Evolutionary conservation across 2,888 invertebrate genomes (phyloP).

Genomic region (Archips crataeganus): DNA sequence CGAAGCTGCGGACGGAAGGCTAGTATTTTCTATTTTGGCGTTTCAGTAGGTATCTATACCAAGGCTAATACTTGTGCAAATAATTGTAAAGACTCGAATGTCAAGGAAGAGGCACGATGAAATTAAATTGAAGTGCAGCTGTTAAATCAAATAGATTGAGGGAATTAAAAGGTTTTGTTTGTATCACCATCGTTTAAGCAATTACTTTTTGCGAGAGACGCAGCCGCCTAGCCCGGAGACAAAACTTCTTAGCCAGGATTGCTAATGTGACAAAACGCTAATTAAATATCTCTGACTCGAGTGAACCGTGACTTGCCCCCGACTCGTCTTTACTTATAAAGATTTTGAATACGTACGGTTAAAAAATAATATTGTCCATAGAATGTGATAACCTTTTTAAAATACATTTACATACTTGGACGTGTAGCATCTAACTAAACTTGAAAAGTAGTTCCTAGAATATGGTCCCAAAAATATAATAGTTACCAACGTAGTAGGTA

Average conservation of each 20-base stretch:
- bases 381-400: neutral
- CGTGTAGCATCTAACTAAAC: neutral
- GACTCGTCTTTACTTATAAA: neutral
- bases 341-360: neutral
- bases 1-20: no score
- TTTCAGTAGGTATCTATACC: neutral
- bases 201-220: conserved; percentile 57
- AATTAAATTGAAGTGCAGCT: conserved; percentile 33
- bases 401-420: no score
- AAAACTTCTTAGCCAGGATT: conserved; percentile 52
- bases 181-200: conserved; percentile 54
- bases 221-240: conserved; percentile 45
- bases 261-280: conserved; percentile 59
- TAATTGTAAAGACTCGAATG: neutral
- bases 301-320: neutral
- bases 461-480: neutral
- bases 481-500: neutral
- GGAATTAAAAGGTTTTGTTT: conserved; percentile 46
- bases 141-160: conserved; percentile 49
- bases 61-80: neutral
- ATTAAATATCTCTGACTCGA: conserved; percentile 50
- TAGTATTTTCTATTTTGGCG: no score
- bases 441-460: neutral
- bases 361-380: neutral
- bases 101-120: neutral